Evolutionary conservation across 2,888 invertebrate species (phyloP).

Genomic region (Gymnoscelis rufifasciata): DNA sequence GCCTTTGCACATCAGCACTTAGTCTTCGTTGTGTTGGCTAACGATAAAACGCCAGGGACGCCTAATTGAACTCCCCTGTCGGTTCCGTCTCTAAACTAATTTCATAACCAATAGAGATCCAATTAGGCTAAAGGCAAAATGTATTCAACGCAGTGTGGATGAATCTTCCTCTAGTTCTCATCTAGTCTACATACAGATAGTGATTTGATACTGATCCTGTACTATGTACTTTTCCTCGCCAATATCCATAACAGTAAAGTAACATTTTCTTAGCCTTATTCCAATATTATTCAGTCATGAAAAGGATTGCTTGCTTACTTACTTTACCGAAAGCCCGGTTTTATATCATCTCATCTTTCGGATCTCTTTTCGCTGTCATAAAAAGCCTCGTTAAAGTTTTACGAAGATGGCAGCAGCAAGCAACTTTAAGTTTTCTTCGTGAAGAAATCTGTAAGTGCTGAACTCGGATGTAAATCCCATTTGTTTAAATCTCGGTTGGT

Average conservation of each 20-base stretch:
- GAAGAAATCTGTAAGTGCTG: conserved; percentile 28
- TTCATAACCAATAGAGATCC: conserved; percentile 6
- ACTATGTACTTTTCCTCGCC: neutral
- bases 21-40: neutral
- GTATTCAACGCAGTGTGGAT: neutral
- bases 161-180: neutral
- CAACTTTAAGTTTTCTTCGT: conserved; percentile 29
- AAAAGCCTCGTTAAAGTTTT: conserved; percentile 28
- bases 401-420: conserved; percentile 27
- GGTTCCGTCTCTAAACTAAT: conserved; percentile 5
- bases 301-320: neutral
- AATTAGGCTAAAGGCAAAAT: conserved; percentile 4
- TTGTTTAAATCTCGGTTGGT: conserved; percentile 24
- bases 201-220: no score
- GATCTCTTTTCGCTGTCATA: conserved; percentile 21
- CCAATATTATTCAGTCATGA: neutral
- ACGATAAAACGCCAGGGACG: conserved; percentile 5
- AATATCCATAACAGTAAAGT: no score
- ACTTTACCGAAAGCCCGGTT: conserved; percentile 2
- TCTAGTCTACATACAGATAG: no score
- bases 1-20: no score
- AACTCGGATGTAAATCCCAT: conserved; percentile 28
- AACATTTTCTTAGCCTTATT: neutral
- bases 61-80: conserved; percentile 4
- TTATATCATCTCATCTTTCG: conserved; percentile 4